These are phyloP conservation scores for Gobio occitaniae DNA, from an alignment of 2,797 vertebrate genomes.

Conservation along the genomic window DNA sequence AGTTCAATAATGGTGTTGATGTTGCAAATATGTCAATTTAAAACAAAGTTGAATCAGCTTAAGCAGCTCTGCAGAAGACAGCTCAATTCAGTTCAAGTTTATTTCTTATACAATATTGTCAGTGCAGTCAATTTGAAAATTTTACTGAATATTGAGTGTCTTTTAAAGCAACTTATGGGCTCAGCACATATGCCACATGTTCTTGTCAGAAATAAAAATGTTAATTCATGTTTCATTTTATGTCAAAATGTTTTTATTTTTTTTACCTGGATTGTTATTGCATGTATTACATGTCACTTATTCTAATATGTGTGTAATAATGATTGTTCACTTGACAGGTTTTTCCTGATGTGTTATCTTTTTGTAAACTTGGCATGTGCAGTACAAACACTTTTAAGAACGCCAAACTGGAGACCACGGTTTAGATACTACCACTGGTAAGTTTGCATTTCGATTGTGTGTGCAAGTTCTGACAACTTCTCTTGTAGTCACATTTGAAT, in stretches of 20 bases:
- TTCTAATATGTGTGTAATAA: not conserved
- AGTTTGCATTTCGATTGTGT: conserved; percentile 63
- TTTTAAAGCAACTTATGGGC: not conserved
- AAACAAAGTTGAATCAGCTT: not conserved
- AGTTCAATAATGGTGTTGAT: not conserved
- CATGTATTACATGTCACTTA: not conserved
- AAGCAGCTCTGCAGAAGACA: too few relatives aligned
- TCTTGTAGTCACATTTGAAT: not conserved
- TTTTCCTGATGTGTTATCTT: conserved; percentile 99
- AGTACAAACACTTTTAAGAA: conserved; percentile 94
- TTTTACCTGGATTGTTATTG: not conserved
- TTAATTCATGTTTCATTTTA: not conserved
- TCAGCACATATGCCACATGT: too few relatives aligned
- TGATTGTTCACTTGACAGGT: conserved; percentile 78
- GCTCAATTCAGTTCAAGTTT: not conserved
- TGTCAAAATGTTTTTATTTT: not conserved
- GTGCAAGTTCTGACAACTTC: not conserved
- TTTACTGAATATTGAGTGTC: not conserved
- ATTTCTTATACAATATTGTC: not conserved
- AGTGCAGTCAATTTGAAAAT: not conserved
- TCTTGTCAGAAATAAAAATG: not conserved
- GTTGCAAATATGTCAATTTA: not conserved
- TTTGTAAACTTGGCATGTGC: conserved; percentile 98
- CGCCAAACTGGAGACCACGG: conserved; percentile 96
- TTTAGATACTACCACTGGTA: conserved; percentile 99